A percentile compares a stretch with the other conserved stretches of the same genome.
These are phyloP conservation scores for Lycophotia porphyrea DNA, from an alignment of 2,888 invertebrate genomes.

Conservation along the genomic window DNA sequence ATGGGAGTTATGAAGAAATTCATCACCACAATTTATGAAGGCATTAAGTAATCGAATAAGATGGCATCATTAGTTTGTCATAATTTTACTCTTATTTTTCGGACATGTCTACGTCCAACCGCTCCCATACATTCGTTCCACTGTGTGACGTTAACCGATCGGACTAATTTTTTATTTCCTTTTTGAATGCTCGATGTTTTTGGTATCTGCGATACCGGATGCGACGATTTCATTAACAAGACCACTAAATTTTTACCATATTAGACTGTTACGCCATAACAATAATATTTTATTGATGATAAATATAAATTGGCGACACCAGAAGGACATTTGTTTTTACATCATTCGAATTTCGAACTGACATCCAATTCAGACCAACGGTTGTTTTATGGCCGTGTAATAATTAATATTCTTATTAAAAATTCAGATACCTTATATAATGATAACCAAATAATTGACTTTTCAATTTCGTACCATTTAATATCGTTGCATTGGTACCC, in stretches of 20 bases:
- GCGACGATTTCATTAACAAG: slow-evolving; percentile 40
- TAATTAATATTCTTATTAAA: slow-evolving; percentile 60
- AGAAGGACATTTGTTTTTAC: slow-evolving; percentile 49
- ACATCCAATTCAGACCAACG: slow-evolving; percentile 54
- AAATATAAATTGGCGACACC: slow-evolving; percentile 49
- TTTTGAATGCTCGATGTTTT: slow-evolving; percentile 50
- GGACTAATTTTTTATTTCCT: slow-evolving; percentile 51
- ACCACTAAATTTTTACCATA: slow-evolving; percentile 49
- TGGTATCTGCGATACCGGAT: slow-evolving; percentile 54
- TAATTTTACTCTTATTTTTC: no score
- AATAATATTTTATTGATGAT: slow-evolving; percentile 60
- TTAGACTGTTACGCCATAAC: slow-evolving; percentile 47
- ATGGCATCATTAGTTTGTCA: no score
- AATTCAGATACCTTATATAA: slow-evolving; percentile 63
- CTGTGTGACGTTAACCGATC: slow-evolving; percentile 54
- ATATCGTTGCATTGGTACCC: slow-evolving; percentile 74
- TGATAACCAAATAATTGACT: slow-evolving; percentile 73
- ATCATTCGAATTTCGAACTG: slow-evolving; percentile 27
- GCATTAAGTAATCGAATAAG: no score
- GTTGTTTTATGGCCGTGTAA: slow-evolving; percentile 54
- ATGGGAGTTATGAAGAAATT: no score
- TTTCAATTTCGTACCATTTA: slow-evolving; percentile 75
- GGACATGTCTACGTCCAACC: no score
- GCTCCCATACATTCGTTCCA: no score
- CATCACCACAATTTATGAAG: no score